Evolutionary conservation across 53 echinoderm and acorn worm genomes (phyloP).

Genomic region (Mesocentrotus franciscanus): DNA sequence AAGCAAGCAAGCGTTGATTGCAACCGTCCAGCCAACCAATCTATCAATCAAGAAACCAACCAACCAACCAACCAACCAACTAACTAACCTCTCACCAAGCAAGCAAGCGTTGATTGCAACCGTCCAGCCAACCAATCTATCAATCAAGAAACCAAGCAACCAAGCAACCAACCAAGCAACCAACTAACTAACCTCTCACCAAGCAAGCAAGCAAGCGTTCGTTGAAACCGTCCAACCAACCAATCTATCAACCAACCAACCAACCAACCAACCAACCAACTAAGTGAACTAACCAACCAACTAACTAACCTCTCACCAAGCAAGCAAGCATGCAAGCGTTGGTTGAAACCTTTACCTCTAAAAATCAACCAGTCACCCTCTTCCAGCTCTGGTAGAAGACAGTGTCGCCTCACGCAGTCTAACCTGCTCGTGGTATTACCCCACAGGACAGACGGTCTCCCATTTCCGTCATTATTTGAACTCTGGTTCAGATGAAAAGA

Average conservation of each 20-base stretch:
- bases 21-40: background rate
- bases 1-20: background rate
- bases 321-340: background rate
- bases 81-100: background rate
- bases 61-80: background rate
- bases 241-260: background rate
- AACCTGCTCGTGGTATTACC: constrained; percentile 29
- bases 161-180: background rate
- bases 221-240: background rate
- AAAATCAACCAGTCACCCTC: constrained; percentile 43
- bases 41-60: too few relatives aligned
- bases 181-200: background rate
- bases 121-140: background rate
- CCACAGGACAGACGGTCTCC: background rate
- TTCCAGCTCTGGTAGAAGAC: constrained; percentile 32
- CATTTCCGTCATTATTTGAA: background rate
- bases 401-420: constrained; percentile 27
- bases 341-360: background rate
- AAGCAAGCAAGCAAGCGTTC: background rate
- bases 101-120: background rate
- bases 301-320: background rate
- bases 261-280: constrained; percentile 12
- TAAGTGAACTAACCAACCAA: background rate
- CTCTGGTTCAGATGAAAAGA: background rate
- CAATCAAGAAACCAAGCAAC: background rate